Evolutionary conservation across 2,797 vertebrate species (phyloP).

Genomic region (Staurois parvus): DNA sequence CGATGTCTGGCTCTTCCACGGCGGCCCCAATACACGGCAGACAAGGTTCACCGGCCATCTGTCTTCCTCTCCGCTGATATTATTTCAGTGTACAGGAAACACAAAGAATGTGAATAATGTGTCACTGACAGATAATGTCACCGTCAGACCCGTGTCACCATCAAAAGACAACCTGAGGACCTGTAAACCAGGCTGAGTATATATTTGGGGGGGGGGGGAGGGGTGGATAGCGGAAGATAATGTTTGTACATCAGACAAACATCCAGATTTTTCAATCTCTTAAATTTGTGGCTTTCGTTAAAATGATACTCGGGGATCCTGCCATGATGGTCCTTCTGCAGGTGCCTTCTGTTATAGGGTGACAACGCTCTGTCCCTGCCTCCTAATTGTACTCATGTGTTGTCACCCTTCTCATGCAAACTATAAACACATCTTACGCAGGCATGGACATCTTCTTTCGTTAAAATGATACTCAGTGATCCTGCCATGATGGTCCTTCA

Average conservation of each 20-base stretch:
- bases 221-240: conserved; percentile 15
- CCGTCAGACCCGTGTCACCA: conserved; percentile 10
- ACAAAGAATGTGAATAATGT: conserved; percentile 36
- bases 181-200: background rate
- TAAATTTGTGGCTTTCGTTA: too few relatives aligned
- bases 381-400: too few relatives aligned
- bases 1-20: background rate
- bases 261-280: conserved; percentile 20
- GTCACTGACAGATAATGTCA: conserved; percentile 50
- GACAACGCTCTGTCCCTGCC: too few relatives aligned
- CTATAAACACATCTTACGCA: too few relatives aligned
- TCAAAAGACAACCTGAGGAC: conserved; percentile 12
- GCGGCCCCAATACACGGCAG: background rate
- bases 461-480: too few relatives aligned
- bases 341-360: too few relatives aligned
- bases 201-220: conserved; percentile 33
- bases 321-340: too few relatives aligned
- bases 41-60: conserved; percentile 3
- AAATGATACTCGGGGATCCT: too few relatives aligned
- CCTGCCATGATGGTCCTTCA: too few relatives aligned
- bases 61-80: conserved; percentile 22
- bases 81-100: conserved; percentile 6
- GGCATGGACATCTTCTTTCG: too few relatives aligned
- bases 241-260: conserved; percentile 37
- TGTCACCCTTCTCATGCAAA: too few relatives aligned